These are phyloP conservation scores for Phylloscopus trochilus DNA, from an alignment of 2,113 vertebrate genomes.

Conservation along the genomic window DNA sequence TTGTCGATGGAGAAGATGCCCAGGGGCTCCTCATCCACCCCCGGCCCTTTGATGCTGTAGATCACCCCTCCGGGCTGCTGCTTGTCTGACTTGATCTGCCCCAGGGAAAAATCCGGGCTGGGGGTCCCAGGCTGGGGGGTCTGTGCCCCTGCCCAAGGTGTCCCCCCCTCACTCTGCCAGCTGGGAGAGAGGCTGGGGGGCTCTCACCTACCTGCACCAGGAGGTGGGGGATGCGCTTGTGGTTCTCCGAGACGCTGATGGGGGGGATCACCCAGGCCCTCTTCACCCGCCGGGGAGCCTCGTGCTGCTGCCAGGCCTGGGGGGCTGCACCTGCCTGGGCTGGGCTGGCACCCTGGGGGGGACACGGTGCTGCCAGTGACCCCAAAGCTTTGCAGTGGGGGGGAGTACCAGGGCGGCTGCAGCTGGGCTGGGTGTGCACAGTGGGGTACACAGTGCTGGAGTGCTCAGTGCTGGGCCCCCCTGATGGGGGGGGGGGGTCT, in stretches of 20 bases:
- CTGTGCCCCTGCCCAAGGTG: neutral
- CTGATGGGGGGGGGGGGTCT: neutral
- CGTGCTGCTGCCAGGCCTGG: constrained; percentile 69
- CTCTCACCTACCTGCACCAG: constrained; percentile 86
- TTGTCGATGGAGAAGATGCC: constrained; percentile 93
- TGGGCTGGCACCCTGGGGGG: constrained; percentile 46
- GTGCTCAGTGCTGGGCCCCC: too few species aligned
- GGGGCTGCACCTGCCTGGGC: neutral
- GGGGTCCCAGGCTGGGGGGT: neutral
- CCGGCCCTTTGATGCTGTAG: constrained; percentile 94
- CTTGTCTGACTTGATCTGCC: constrained; percentile 95
- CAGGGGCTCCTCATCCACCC: constrained; percentile 91
- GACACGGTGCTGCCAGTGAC: neutral
- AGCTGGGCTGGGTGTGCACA: neutral
- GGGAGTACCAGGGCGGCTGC: neutral
- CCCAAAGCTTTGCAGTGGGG: neutral
- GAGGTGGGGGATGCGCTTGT: constrained; percentile 87
- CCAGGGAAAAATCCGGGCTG: neutral
- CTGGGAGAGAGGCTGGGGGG: too few species aligned
- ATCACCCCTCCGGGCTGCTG: constrained; percentile 85
- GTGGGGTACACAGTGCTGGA: rapidly evolving
- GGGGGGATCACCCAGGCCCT: constrained; percentile 97
- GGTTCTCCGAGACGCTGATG: constrained; percentile 91
- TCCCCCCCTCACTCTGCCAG: rapidly evolving
- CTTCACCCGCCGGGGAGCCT: constrained; percentile 73